Evolutionary conservation across 2,113 vertebrate species (phyloP), one percentile per base, ranked within the genome.

Genomic region (Urocolius indicus): DNA sequence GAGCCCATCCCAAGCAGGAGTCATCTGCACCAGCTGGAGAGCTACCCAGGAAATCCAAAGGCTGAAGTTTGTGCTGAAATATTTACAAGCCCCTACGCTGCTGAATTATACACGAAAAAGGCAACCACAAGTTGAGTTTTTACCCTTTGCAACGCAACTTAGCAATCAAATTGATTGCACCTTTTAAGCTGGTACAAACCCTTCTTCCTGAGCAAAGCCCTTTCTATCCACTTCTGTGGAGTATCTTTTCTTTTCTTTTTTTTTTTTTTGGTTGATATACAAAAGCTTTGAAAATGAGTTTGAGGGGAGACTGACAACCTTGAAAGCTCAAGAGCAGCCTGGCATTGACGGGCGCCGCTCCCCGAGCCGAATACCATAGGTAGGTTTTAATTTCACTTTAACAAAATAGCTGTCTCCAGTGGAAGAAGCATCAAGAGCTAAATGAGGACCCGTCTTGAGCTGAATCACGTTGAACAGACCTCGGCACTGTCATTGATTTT

Each of bases 401-500:
- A 98, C 98, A 98, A 98, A 98, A 98, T 91, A 97, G 97, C 98
- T 98, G 97, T 98, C 98, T 98, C 97, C 91, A 83, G 91, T 90
- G 97, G 95, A 98, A 93, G 96, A 92, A 74, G 96, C 98, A 94
- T 98, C 97, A 97, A 96, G 98, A 94, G 88, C 93, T 97, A 97
- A 97, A 95, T 97, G 92, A 96, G 97, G 97, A 94, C 95, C 96
- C 95, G 5, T 98, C 97, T 97, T 61, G 96, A 97, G 97, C 79
- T 75, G 98, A 96, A 97, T 95, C 95, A 66, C 97, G 67, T 88
- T 93, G 98, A 97, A 97, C 97, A 98, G 97, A 95, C 94, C 97
- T 97, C 96, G 13, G 95, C 63, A 96, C 98, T 98, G 98, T 98
- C 98, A 98, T 98, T 98, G 98, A 98, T 98, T 98, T 98, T 97